Evolutionary conservation across 2,888 invertebrate genomes (phyloP).

Genomic region (Thymelicus acteon): DNA sequence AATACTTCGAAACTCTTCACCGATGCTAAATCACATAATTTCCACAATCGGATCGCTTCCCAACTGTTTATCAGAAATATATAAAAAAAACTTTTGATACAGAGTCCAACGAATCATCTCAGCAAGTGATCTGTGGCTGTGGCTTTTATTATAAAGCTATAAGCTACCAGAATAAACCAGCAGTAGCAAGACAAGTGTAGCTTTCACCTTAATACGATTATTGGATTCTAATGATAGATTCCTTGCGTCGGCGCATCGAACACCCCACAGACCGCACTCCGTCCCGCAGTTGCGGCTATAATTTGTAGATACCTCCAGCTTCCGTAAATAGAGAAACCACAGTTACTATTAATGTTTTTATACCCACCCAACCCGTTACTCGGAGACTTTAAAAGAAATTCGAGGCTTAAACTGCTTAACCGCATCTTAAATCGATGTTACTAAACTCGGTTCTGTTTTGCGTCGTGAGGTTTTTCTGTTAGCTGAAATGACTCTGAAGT

Average conservation of each 20-base stretch:
- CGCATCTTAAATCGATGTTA: constrained; percentile 58
- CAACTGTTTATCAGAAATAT: no score
- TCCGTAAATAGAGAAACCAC: constrained; percentile 83
- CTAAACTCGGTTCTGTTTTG: constrained; percentile 10
- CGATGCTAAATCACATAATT: no score
- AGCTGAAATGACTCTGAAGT: not conserved
- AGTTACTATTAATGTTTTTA: constrained; percentile 75
- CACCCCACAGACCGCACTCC: constrained; percentile 62
- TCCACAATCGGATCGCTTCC: no score
- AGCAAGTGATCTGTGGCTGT: not conserved
- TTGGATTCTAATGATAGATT: constrained; percentile 30
- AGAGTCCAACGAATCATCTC: no score
- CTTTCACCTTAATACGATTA: constrained; percentile 32
- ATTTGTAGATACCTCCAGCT: constrained; percentile 70
- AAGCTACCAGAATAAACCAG: not conserved
- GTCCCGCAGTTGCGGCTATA: constrained; percentile 66
- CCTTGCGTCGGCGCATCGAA: constrained; percentile 28
- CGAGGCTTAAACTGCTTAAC: constrained; percentile 54
- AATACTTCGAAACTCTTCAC: no score
- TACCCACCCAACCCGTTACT: constrained; percentile 61
- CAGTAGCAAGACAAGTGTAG: not conserved
- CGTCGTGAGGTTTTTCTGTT: constrained; percentile 13
- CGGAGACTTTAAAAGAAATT: constrained; percentile 56
- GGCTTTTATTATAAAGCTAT: not conserved
- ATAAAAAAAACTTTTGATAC: no score